Base-by-base conservation (phyloP, 2,797 vertebrate genomes). In the Tangara arthus region DNA sequence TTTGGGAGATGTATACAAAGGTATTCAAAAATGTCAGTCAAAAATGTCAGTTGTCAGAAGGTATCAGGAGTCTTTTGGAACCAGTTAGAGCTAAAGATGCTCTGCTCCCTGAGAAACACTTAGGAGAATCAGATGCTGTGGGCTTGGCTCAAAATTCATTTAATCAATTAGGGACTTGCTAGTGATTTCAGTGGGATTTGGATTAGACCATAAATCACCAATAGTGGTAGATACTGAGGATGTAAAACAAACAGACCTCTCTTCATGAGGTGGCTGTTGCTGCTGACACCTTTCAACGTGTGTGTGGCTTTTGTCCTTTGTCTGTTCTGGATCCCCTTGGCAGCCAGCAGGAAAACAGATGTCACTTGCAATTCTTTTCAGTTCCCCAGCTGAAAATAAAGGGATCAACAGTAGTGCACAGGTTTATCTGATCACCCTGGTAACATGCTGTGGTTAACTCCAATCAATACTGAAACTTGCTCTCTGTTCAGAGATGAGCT, bases 231-330 rank as follows among this genome's bases (percentile, higher is more conserved):
- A 80, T 64, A 83, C 30, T 16, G 66, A 81, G 55, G 28, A 11
- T 89, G 73, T 76, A 84, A 94, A 94, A 22, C 69, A 88, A 91
- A 35, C 63, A 91, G 66, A 52, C 26, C 7, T 78, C 57, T 75
- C 57, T 71, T 68, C 63, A 82, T 83, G 61, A 44, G 44, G 47
- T 60, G 35, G 28, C 34, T 91, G 23, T 84, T 84, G 63, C 44
- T 95, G 59, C 73, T 95, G 73, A 35, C 70, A 70, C 70, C 70
- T 86, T 86, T 94, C 12, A 8, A 35, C 8, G 21, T 82, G 63
- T 76, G 59, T 87, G 77, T 92, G 59, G 71, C 70, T 93, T 93
- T 82, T 90, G 89, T 94, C 73, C 63, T 93, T 91, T 93, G 87
- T 92, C 87, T 93, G 73, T 87, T 83, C 55, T 84, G 77, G 44